Evolutionary conservation across 1,140 invertebrate species (phyloP).

Genomic region (Aphaenogaster rudis): DNA sequence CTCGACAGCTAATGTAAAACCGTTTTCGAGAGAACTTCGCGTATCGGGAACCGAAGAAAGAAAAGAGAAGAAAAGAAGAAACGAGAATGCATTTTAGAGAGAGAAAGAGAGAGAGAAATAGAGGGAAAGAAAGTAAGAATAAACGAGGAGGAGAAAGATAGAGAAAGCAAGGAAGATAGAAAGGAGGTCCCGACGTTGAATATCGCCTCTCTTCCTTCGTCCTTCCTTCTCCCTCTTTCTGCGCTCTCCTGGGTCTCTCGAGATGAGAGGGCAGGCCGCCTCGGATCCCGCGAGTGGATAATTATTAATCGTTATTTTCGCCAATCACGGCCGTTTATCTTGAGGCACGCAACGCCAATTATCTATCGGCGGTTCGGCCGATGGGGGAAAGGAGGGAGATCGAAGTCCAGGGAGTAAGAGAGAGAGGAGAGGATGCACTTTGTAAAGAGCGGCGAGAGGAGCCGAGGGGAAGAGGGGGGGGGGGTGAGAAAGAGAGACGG

Average conservation of each 20-base stretch:
- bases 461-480: background rate
- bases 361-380: conserved; percentile 81
- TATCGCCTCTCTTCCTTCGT: conserved; percentile 66
- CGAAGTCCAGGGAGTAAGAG: background rate
- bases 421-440: conserved; percentile 33
- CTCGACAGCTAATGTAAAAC: conserved; percentile 27
- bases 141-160: conserved; percentile 1
- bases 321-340: conserved; percentile 86
- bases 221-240: conserved; percentile 62
- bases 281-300: conserved; percentile 84
- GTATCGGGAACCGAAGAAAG: background rate
- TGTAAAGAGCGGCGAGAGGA: conserved; percentile 12
- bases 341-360: conserved; percentile 85
- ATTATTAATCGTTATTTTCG: conserved; percentile 87
- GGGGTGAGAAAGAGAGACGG: conserved; percentile 39
- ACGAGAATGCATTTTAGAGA: background rate
- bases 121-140: background rate
- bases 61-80: background rate
- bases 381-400: conserved; percentile 29
- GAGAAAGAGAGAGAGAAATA: background rate
- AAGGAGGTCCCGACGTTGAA: conserved; percentile 58
- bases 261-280: conserved; percentile 84
- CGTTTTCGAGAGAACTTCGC: conserved; percentile 46
- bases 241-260: conserved; percentile 75
- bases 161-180: conserved; percentile 33